Percentiles rank a stretch among this genome's conserved stretches.
Conservation (phyloP, 2,888 invertebrate genomes). For the Sesia apiformis region DNA sequence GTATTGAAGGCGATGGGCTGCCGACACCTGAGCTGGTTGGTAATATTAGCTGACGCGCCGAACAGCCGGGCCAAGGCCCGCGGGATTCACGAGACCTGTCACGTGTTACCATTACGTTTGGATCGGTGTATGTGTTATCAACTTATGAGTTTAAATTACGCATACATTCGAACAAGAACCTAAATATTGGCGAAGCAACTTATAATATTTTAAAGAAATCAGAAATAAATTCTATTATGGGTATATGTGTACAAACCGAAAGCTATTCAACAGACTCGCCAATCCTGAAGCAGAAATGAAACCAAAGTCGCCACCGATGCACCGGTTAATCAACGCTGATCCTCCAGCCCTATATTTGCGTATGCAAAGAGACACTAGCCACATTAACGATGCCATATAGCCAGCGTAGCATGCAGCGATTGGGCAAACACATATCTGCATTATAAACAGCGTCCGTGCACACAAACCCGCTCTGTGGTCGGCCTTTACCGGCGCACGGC, state of each 20-base stretch:
- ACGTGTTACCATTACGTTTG: slow-evolving; percentile 1
- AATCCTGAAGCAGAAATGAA: slow-evolving; percentile 39
- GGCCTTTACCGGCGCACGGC: slow-evolving; percentile 68
- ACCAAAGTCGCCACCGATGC: slow-evolving; percentile 51
- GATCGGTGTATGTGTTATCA: background rate
- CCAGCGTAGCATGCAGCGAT: slow-evolving; percentile 72
- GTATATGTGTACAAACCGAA: background rate
- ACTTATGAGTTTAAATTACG: no score
- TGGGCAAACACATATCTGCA: slow-evolving; percentile 76
- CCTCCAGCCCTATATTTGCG: slow-evolving; percentile 73
- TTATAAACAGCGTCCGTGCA: slow-evolving; percentile 72
- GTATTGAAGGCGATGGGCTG: slow-evolving; percentile 45
- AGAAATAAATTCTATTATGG: no score
- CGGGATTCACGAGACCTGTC: slow-evolving; percentile 10
- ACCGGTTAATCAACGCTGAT: slow-evolving; percentile 71
- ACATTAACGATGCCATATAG: slow-evolving; percentile 75
- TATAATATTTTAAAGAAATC: no score
- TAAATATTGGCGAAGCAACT: no score
- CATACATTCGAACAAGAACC: no score
- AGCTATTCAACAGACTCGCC: background rate
- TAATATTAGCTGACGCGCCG: slow-evolving; percentile 13
- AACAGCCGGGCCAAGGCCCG: slow-evolving; percentile 12
- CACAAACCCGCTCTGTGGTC: slow-evolving; percentile 73
- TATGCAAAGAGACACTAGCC: slow-evolving; percentile 73
- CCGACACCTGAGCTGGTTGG: slow-evolving; percentile 20